Evolutionary conservation across 2,888 invertebrate genomes (phyloP), one percentile per base, ranked within the genome.

Genomic region (Troides helena): DNA sequence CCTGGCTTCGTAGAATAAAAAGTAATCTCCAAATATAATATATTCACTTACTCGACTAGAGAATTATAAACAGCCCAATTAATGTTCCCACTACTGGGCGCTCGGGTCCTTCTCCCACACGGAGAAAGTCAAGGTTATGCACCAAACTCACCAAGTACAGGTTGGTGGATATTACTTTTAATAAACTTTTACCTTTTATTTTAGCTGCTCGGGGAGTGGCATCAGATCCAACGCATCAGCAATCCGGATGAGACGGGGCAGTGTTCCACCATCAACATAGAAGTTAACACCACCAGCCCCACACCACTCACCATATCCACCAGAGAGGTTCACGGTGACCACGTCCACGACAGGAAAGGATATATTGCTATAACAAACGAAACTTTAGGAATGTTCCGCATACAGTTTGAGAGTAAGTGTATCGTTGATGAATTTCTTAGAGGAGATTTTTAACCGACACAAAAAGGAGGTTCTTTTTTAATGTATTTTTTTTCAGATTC

Each of bases 211-310:
- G 65, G 71, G 23, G 65, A 68, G 25, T 74, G 74, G 74, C 57
- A 69, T 30, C 71, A 72, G 62, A 59, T 73, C 4, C 57, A 65
- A 21, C 70, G 73, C 5, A 71, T 72, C 23, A 25, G 50, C 7
- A 74, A 71, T 21, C 18, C 64, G 0, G 4, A 58, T n/a, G 74
- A 74, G 8, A 50, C 14, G 0, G 74, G 74, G 6, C 65, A 68
- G 23, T 73, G 74, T 62, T 67, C 73, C 17, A 68, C 70, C 14
- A 62, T 70, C 43, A 62, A 46, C 3, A 25, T 67, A 59, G 65
- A 56, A 12, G 5, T 67, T n/a, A 23, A 63, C 46, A 18, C 5
- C 10, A 62, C 36, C 14, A 67, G 25, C 43, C 18, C 25, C 1
- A 23, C 30, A 4, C 66, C 63, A 6, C 30, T 66, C 12, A 30